phyloP scores from a whole-genome alignment of 2,113 vertebrate genomes.

The Podarcis muralis region DNA sequence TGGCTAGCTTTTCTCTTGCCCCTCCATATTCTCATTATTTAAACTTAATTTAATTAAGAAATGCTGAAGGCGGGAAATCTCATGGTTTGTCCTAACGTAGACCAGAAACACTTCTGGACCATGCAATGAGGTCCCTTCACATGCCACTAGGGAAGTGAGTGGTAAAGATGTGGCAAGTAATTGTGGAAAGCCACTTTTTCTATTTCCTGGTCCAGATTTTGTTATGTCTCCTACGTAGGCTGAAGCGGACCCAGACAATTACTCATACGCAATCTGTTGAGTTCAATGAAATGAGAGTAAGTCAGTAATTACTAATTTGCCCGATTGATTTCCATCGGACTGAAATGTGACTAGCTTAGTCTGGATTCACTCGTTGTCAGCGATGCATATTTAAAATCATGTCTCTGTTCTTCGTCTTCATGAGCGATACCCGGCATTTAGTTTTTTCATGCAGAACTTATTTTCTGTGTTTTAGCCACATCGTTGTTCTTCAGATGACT shows the following conservation, averaged over 20 bases:
- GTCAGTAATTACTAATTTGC: no score
- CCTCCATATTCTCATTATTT: not conserved
- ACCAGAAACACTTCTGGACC: no score
- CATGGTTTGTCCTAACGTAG: no score
- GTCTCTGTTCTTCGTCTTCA: not conserved
- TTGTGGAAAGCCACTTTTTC: not conserved
- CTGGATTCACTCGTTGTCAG: no score
- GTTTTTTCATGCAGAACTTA: not conserved
- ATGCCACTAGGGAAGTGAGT: not conserved
- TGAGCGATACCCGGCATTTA: not conserved
- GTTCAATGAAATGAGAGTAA: no score
- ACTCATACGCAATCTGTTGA: no score
- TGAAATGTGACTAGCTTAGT: no score
- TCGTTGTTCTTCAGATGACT: not conserved
- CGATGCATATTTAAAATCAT: no score
- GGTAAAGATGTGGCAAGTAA: not conserved
- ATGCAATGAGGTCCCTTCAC: no score
- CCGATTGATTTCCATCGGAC: no score
- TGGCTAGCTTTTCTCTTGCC: no score
- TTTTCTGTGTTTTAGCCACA: not conserved
- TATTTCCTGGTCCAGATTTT: not conserved
- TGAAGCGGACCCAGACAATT: no score
- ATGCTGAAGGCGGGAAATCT: not conserved
- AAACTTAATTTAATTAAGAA: not conserved
- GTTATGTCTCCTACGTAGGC: not conserved